Evolutionary conservation across 2,888 invertebrate species (phyloP).

Genomic region (Crocallis elinguaria): DNA sequence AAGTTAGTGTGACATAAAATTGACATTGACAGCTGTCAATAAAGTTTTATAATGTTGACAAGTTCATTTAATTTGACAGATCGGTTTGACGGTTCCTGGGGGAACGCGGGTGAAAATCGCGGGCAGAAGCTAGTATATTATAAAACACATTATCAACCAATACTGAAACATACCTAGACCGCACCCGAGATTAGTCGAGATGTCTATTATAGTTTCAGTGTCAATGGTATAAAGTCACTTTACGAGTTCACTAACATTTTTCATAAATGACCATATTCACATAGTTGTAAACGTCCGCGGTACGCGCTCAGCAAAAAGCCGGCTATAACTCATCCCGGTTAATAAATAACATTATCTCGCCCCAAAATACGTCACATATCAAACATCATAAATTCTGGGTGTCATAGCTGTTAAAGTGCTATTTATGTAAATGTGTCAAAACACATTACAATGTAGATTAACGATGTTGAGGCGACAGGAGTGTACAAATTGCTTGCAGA

Average conservation of each 20-base stretch:
- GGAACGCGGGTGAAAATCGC: no score
- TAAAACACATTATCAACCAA: no score
- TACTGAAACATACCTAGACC: no score
- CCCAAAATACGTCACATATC: slow-evolving; percentile 44
- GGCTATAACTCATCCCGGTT: slow-evolving; percentile 35
- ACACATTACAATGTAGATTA: slow-evolving; percentile 61
- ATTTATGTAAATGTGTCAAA: slow-evolving; percentile 62
- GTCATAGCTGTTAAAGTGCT: slow-evolving; percentile 53
- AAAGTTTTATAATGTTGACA: no score
- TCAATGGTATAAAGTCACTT: no score
- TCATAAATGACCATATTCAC: not conserved
- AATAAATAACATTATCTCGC: slow-evolving; percentile 41
- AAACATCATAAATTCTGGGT: slow-evolving; percentile 44
- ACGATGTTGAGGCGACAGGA: slow-evolving; percentile 53
- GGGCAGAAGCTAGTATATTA: no score
- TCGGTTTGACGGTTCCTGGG: no score
- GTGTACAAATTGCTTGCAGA: slow-evolving; percentile 22
- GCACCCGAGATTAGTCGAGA: no score
- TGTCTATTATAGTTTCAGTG: no score
- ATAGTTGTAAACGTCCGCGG: slow-evolving; percentile 9
- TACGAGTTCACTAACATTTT: not conserved
- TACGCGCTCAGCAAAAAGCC: slow-evolving; percentile 7
- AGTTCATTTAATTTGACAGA: no score
- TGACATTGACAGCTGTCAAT: no score
- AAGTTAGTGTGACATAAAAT: no score